phyloP scores from a whole-genome alignment of 2,888 invertebrate genomes.

The Miltochrista miniata region DNA sequence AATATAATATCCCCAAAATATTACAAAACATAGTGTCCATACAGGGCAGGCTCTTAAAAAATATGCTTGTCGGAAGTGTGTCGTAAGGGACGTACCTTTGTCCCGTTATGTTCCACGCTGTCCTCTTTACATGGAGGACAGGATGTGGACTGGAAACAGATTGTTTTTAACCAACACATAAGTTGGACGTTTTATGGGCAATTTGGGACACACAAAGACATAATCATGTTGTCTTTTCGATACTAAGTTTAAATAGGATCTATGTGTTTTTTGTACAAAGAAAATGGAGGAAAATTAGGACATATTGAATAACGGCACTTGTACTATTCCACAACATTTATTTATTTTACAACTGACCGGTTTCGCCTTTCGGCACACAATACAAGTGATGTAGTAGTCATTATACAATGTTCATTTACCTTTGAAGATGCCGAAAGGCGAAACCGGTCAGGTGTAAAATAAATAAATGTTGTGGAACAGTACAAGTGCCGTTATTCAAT shows the following conservation, averaged over 20 bases:
- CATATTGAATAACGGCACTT: too few relatives aligned
- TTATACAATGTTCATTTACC: too few relatives aligned
- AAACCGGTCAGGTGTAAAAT: too few relatives aligned
- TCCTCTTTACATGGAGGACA: conserved; percentile 4
- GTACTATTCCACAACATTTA: too few relatives aligned
- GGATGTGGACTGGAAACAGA: neutral
- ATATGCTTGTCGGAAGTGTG: conserved; percentile 12
- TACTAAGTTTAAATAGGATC: neutral
- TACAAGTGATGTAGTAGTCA: too few relatives aligned
- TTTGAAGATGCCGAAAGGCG: too few relatives aligned
- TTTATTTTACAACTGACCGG: too few relatives aligned
- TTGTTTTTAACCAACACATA: conserved; percentile 4
- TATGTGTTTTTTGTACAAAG: too few relatives aligned
- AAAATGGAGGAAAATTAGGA: too few relatives aligned
- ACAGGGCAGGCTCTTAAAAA: conserved; percentile 13
- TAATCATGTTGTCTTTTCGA: neutral
- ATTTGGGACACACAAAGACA: neutral
- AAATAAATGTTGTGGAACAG: too few relatives aligned
- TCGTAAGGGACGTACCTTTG: conserved; percentile 12
- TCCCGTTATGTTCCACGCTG: conserved; percentile 8
- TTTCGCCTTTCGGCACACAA: too few relatives aligned
- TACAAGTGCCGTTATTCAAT: too few relatives aligned
- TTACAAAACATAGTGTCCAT: neutral
- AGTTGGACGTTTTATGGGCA: conserved; percentile 2
- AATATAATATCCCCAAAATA: neutral